Base-by-base conservation (phyloP, 1,140 invertebrate species). In the Drosophila varians region DNA sequence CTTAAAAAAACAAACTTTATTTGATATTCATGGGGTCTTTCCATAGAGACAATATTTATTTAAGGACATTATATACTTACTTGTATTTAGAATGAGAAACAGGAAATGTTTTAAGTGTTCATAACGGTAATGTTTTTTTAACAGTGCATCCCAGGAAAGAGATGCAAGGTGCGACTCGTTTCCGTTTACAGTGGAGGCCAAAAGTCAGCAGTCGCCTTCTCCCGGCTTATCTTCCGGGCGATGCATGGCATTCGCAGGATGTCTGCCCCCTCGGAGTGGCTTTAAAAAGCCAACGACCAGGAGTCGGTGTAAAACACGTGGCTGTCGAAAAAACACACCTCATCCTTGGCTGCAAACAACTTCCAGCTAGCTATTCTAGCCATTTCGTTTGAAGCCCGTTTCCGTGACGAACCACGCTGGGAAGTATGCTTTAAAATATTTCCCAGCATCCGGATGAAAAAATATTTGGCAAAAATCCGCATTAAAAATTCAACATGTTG, bases 401-500 rank as follows among this genome's bases (percentile, higher is more conserved):
- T 52, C 23, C 12, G 14, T 23, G 9, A 34, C 28, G 14, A 31
- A 28, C 49, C 48, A 25, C 34, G 75, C 74, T 78, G 1, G n/a
- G 72, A 83, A 73, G 72, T 57, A 73, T 75, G 80, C 80, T 84
- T 84, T 86, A 86, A 84, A 76, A 77, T 62, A 58, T 71, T 60
- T 83, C 28, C 61, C 40, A n/a, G 38, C 31, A 68, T 47, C 40
- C 55, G 34, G 9, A 51, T 48, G 55, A 62, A 64, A 62, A 68
- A 71, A 72, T 73, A 62, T 72, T 64, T 74, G 38, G 11, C 31
- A 56, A 74, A 69, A 86, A 76, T 76, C 23, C 76, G 18, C 80
- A 84, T 84, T 84, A 84, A 84, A 76, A 61, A 86, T 84, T 84
- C 66, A 84, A 66, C 76, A 86, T 84, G 80, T 84, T 84, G 45